Conservation (phyloP, 2,797 vertebrate genomes). For the Perodicticus potto region DNA sequence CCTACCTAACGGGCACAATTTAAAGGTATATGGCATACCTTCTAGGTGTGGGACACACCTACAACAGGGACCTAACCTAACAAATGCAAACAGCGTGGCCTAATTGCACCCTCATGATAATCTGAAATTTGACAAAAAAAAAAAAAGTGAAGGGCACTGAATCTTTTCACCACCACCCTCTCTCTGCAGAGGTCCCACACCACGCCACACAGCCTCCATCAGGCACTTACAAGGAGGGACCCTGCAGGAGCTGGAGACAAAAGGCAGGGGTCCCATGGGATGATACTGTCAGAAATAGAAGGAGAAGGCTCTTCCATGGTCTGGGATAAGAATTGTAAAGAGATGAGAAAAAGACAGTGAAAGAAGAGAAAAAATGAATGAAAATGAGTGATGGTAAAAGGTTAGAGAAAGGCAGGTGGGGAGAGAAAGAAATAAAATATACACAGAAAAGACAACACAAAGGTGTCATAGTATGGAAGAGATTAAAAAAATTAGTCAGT, state of each 20-base stretch:
- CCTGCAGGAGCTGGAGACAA: not conserved
- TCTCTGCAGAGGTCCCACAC: not conserved
- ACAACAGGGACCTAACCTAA: too few species aligned
- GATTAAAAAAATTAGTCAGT: not conserved
- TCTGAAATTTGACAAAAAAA: too few species aligned
- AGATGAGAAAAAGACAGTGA: not conserved
- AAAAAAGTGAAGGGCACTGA: too few species aligned
- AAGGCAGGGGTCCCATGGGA: not conserved
- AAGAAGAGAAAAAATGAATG: not conserved
- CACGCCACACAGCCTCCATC: not conserved
- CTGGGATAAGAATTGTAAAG: not conserved
- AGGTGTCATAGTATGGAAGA: not conserved
- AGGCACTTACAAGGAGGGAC: conserved; percentile 22
- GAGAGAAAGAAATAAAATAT: not conserved
- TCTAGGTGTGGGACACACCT: too few species aligned
- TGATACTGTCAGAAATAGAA: not conserved
- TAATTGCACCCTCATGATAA: too few species aligned
- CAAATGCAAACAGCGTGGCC: too few species aligned
- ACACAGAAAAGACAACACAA: not conserved
- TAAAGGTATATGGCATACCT: too few species aligned
- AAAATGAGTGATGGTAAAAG: not conserved
- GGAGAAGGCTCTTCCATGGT: not conserved
- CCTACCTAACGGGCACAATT: too few species aligned
- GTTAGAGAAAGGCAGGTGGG: not conserved
- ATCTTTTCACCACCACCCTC: not conserved